Evolutionary conservation across 2,113 vertebrate genomes (phyloP), one percentile per base, ranked within the genome.

Genomic region (Halcyon senegalensis): DNA sequence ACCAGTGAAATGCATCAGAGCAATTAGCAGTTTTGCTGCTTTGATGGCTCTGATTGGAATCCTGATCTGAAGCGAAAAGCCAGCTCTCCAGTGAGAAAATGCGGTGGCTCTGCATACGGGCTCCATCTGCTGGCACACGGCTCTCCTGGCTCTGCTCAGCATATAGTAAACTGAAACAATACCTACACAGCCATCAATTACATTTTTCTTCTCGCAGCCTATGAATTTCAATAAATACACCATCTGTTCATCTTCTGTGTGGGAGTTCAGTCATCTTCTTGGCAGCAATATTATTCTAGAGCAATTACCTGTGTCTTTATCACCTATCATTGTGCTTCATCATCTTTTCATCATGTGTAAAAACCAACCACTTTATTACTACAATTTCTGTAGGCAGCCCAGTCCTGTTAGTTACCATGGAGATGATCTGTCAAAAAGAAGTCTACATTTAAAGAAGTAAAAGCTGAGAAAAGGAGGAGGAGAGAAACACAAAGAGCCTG

Each of bases 211-310:
- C 97, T 96, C 90, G 43, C 95, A 96, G 97, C 96, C 97, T 97
- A 96, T 97, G 98, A 98, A 97, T 98, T 98, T 98, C 97, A 98
- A 98, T 97, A 97, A 97, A 97, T 96, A 96, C 80, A 86, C 98
- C 98, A 98, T 98, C 98, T 98, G 98, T 98, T 98, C 98, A 98
- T 98, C 98, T 98, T 97, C 98, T 98, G 96, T 96, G 98, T 97
- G 96, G 98, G 98, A 98, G 98, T 97, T 97, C 97, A 97, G 87
- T 98, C 97, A 97, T 98, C 97, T 95, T 97, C 93, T 97, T 97
- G 98, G 98, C 98, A 98, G 97, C 93, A 63, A 97, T 90, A 96
- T 98, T 98, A 97, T 97, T 97, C 98, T 96, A 87, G 94, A 94
- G 97, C 97, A 98, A 98, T 98, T 98, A 98, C 98, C 98, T 98